phyloP scores from a whole-genome alignment of 1,140 invertebrate species.

The Tyrophagus putrescentiae region DNA sequence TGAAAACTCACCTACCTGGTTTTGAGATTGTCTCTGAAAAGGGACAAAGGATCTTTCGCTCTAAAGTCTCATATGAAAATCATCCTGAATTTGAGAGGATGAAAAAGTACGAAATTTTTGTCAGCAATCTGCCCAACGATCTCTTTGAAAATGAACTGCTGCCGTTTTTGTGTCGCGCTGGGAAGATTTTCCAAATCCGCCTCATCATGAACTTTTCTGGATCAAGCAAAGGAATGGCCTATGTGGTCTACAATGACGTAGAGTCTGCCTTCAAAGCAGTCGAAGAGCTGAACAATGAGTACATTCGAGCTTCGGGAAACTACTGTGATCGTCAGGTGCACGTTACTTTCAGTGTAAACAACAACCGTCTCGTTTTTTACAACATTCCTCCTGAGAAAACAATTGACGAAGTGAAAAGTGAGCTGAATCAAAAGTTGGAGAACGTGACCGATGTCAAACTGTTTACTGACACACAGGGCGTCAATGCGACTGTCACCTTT shows the following conservation, averaged over 20 bases:
- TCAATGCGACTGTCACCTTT: too few species aligned
- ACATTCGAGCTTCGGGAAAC: slow-evolving; percentile 50
- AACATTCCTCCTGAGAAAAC: too few species aligned
- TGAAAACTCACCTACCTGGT: too few species aligned
- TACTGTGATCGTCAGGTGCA: not conserved
- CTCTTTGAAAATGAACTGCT: slow-evolving; percentile 41
- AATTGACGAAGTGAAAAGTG: too few species aligned
- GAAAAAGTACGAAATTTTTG: slow-evolving; percentile 33
- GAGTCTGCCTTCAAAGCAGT: slow-evolving; percentile 36
- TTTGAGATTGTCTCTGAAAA: slow-evolving; percentile 48
- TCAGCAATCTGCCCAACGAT: slow-evolving; percentile 41
- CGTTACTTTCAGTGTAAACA: not conserved
- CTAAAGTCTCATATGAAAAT: slow-evolving; percentile 35
- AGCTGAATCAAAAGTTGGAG: too few species aligned
- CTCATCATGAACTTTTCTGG: slow-evolving; percentile 41
- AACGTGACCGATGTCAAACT: too few species aligned
- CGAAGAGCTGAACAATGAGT: slow-evolving; percentile 44
- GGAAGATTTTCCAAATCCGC: slow-evolving; percentile 40
- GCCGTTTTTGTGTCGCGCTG: slow-evolving; percentile 39
- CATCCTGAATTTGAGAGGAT: slow-evolving; percentile 35
- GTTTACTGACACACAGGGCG: too few species aligned
- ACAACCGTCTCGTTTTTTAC: not conserved
- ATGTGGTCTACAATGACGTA: slow-evolving; percentile 38
- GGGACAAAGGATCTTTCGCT: slow-evolving; percentile 47
- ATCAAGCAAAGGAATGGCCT: slow-evolving; percentile 39